Percentiles rank a stretch among this genome's conserved stretches.
Conservation (phyloP, 2,113 vertebrate genomes). For the Psittacus erithacus region DNA sequence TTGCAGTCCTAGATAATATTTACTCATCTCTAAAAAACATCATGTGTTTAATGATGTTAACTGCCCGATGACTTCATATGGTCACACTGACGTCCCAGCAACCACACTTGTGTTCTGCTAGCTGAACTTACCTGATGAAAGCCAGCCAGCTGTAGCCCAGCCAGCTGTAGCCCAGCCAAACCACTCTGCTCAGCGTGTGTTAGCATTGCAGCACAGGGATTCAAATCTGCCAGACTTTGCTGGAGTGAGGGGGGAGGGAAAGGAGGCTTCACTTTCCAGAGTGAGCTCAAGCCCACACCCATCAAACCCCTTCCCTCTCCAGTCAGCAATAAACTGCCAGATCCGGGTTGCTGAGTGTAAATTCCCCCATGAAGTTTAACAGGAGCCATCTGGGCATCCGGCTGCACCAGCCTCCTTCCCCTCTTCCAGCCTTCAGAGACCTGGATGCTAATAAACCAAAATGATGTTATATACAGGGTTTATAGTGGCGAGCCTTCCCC, state of each 20-base stretch:
- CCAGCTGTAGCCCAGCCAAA: background rate
- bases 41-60: background rate
- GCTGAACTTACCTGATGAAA: background rate
- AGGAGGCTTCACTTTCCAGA: background rate
- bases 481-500: background rate
- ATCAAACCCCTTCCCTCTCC: background rate
- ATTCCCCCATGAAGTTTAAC: background rate
- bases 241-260: background rate
- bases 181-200: rapidly evolving
- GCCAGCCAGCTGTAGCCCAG: background rate
- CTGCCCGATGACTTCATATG: background rate
- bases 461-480: background rate
- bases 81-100: background rate
- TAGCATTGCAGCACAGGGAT: background rate
- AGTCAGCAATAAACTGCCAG: constrained; percentile 7
- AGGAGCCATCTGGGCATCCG: constrained; percentile 21
- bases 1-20: background rate
- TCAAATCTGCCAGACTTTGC: background rate
- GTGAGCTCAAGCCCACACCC: background rate
- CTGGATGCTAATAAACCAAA: background rate
- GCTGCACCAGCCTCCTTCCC: background rate
- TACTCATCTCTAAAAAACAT: background rate
- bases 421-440: background rate
- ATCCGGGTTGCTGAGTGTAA: background rate
- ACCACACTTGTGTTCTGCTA: background rate